These are phyloP conservation scores for Hylyphantes graminicola DNA, from an alignment of 1,140 invertebrate genomes.

Conservation along the genomic window DNA sequence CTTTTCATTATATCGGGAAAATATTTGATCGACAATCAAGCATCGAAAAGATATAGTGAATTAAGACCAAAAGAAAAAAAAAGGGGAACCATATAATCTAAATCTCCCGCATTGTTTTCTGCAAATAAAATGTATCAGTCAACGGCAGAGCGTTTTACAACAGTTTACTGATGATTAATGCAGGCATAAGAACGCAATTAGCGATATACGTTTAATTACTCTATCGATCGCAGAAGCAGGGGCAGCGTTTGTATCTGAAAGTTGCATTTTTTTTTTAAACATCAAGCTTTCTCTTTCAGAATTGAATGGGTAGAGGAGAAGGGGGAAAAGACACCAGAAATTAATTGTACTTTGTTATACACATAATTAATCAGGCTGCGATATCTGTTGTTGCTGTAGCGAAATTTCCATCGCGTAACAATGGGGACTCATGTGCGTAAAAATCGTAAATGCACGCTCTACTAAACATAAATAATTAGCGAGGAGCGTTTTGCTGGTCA, in stretches of 20 bases:
- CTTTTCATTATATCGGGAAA: too few relatives aligned
- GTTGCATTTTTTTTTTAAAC: constrained; percentile 20
- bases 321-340: constrained; percentile 42
- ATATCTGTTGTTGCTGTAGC: constrained; percentile 45
- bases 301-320: constrained; percentile 20
- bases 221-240: constrained; percentile 38
- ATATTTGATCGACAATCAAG: too few relatives aligned
- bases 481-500: constrained; percentile 22
- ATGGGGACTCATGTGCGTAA: constrained; percentile 31
- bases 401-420: constrained; percentile 32
- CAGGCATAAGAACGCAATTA: constrained; percentile 58
- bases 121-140: constrained; percentile 45
- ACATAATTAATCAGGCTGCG: constrained; percentile 53
- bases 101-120: not conserved
- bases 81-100: too few relatives aligned
- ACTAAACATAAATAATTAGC: constrained; percentile 57
- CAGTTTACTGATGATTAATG: constrained; percentile 53
- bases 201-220: constrained; percentile 56
- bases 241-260: constrained; percentile 37
- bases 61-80: too few relatives aligned
- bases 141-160: constrained; percentile 43
- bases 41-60: too few relatives aligned
- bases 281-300: constrained; percentile 29
- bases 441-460: constrained; percentile 57
- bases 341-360: constrained; percentile 59